Percentiles rank a stretch among this genome's conserved stretches.
Conservation (phyloP, 2,888 invertebrate species). For the Campoplex capitator region DNA sequence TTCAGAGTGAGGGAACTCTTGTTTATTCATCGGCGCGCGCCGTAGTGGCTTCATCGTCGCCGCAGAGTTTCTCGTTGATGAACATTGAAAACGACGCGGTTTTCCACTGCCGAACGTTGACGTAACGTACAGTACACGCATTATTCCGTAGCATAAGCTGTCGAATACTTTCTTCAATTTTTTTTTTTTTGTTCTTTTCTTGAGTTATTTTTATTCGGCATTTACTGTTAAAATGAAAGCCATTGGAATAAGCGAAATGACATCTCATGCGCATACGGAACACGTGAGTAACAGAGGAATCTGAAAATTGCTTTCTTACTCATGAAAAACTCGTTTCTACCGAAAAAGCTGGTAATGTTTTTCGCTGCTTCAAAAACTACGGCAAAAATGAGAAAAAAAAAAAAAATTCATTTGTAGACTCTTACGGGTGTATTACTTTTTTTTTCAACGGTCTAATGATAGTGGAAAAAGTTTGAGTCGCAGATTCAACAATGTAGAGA, state of each 20-base stretch:
- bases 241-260: neutral
- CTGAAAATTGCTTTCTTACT: constrained; percentile 40
- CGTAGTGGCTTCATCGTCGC: neutral
- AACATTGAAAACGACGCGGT: constrained; percentile 30
- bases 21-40: constrained; percentile 76
- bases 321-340: constrained; percentile 61
- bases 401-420: neutral
- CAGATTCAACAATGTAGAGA: constrained; percentile 55
- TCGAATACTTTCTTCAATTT: neutral
- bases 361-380: constrained; percentile 17
- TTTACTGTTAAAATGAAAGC: neutral
- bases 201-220: neutral
- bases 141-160: too few species aligned
- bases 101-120: neutral
- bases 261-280: neutral
- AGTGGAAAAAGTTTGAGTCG: constrained; percentile 54
- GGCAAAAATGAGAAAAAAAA: constrained; percentile 1
- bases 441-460: constrained; percentile 29
- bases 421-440: constrained; percentile 43
- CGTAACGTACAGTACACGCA: neutral
- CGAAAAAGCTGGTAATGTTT: constrained; percentile 1
- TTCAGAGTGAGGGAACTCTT: constrained; percentile 75
- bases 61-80: constrained; percentile 25
- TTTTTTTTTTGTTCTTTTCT: neutral
- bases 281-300: neutral